Evolutionary conservation across 2,113 vertebrate genomes (phyloP).

Genomic region (Arvicanthis niloticus): DNA sequence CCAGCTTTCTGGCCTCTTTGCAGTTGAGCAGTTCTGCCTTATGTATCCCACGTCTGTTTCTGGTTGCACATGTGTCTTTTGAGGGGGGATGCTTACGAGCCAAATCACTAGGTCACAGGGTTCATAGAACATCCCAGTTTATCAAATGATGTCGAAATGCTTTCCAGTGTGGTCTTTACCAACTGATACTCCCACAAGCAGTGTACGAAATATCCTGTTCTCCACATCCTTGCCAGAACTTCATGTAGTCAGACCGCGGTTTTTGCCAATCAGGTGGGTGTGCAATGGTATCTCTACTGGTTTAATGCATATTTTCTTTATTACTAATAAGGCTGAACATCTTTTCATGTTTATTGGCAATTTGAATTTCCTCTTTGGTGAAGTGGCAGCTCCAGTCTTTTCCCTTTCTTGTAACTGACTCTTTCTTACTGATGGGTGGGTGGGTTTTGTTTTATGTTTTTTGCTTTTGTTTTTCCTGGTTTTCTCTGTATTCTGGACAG

Average conservation of each 20-base stretch:
- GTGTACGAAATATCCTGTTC: slow-evolving; percentile 47
- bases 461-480: background rate
- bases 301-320: slow-evolving; percentile 60
- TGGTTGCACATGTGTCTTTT: background rate
- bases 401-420: background rate
- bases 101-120: background rate
- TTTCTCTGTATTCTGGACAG: background rate
- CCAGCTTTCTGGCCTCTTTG: background rate
- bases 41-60: background rate
- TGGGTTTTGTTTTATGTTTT: no score
- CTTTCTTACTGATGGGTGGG: background rate
- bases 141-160: background rate
- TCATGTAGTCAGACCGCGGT: slow-evolving; percentile 27
- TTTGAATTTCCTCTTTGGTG: slow-evolving; percentile 31
- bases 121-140: background rate
- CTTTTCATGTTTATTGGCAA: slow-evolving; percentile 47
- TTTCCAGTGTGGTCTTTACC: slow-evolving; percentile 2
- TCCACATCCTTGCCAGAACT: slow-evolving; percentile 58
- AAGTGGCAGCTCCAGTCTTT: background rate
- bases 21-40: background rate
- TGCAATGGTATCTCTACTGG: slow-evolving; percentile 45
- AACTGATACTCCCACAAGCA: slow-evolving; percentile 33
- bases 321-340: slow-evolving; percentile 34
- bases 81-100: background rate
- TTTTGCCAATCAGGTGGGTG: slow-evolving; percentile 61